Percentiles rank a stretch among this genome's conserved stretches.
Conservation (phyloP, 2,113 vertebrate genomes). For the Neogale vison region DNA sequence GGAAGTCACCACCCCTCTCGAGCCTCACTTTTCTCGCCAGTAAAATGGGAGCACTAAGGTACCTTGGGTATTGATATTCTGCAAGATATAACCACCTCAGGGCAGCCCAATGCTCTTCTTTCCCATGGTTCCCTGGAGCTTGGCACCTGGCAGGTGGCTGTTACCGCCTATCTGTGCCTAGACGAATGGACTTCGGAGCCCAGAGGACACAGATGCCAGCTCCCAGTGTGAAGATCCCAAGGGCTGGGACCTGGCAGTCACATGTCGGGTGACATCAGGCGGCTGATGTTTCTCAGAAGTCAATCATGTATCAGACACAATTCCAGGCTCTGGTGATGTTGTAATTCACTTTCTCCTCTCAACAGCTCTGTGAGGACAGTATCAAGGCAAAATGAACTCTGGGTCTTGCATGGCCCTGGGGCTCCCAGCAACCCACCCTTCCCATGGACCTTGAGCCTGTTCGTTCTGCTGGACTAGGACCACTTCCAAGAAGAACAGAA, state of each 20-base stretch:
- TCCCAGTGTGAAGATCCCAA: neutral
- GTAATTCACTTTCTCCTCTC: neutral
- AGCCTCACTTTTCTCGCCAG: neutral
- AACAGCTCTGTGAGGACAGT: neutral
- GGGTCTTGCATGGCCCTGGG: fast-evolving
- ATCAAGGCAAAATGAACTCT: neutral
- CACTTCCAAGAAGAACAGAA: neutral
- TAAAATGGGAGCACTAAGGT: neutral
- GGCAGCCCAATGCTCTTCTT: fast-evolving
- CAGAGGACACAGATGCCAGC: neutral
- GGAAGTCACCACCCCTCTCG: neutral
- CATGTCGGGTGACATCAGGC: neutral
- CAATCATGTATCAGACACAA: neutral
- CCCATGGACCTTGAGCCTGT: no score
- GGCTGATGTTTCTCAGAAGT: neutral
- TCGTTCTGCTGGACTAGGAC: neutral
- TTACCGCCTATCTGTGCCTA: neutral
- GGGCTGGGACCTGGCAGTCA: neutral
- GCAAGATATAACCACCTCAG: no score
- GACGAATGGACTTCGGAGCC: neutral
- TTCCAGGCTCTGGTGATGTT: neutral
- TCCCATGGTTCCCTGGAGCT: neutral
- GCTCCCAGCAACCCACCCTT: neutral
- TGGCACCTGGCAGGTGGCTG: no score
- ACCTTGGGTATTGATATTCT: neutral